These are phyloP conservation scores for Okamejei kenojei DNA, from an alignment of 2,797 vertebrate genomes.

Conservation along the genomic window DNA sequence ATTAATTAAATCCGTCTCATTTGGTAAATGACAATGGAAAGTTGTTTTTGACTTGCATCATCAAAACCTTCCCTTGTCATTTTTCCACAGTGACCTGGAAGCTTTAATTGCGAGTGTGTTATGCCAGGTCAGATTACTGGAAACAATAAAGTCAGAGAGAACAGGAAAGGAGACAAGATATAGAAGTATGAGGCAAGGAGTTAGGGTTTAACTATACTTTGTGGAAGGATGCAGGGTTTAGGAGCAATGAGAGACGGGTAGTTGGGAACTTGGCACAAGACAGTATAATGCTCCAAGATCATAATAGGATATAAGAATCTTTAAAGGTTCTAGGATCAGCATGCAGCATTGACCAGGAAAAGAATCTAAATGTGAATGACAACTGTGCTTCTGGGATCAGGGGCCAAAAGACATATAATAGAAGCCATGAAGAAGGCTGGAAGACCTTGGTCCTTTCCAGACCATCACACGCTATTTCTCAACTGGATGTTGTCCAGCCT, in stretches of 20 bases:
- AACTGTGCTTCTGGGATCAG: background rate
- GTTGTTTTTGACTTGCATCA: background rate
- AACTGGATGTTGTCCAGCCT: too few relatives aligned
- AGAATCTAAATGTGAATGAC: too few relatives aligned
- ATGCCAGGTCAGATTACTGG: background rate
- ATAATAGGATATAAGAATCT: too few relatives aligned
- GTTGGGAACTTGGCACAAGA: too few relatives aligned
- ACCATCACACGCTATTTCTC: too few relatives aligned
- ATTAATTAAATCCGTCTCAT: background rate
- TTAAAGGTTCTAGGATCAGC: too few relatives aligned
- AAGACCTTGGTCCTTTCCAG: too few relatives aligned
- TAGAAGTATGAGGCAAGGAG: background rate
- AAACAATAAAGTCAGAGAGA: background rate
- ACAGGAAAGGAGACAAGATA: background rate
- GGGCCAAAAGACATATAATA: background rate
- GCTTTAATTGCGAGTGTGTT: background rate
- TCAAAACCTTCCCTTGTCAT: background rate
- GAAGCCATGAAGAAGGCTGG: too few relatives aligned
- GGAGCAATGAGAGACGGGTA: too few relatives aligned
- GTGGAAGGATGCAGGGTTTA: too few relatives aligned
- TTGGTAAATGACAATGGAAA: background rate
- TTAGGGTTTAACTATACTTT: background rate
- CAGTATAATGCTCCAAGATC: too few relatives aligned
- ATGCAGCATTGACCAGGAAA: too few relatives aligned
- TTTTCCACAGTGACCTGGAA: background rate